Conservation (phyloP, 2,797 vertebrate genomes). For the Pterois miles region DNA sequence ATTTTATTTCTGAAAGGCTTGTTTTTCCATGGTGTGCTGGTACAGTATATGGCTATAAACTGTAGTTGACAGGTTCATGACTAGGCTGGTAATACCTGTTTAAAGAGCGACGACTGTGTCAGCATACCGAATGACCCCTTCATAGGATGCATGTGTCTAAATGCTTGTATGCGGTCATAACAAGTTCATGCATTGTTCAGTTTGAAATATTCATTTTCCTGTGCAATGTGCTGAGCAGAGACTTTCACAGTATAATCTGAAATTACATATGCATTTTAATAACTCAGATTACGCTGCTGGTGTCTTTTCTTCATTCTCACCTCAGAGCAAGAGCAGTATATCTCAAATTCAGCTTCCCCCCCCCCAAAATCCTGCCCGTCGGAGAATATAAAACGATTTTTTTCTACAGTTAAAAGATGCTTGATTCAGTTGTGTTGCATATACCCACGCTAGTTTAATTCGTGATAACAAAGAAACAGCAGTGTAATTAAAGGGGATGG, state of each 20-base stretch:
- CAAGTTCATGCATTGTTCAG: slow-evolving; percentile 18
- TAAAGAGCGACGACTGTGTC: slow-evolving; percentile 3
- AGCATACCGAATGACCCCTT: background rate
- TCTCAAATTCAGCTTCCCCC: background rate
- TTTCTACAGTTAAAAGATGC: slow-evolving; percentile 18
- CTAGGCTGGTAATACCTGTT: slow-evolving; percentile 6
- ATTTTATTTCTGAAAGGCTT: background rate
- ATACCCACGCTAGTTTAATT: slow-evolving; percentile 50
- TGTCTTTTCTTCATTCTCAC: slow-evolving; percentile 28
- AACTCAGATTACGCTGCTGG: slow-evolving; percentile 16
- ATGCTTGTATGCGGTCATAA: slow-evolving; percentile 23
- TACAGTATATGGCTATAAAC: slow-evolving; percentile 4
- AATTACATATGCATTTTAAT: slow-evolving; percentile 42
- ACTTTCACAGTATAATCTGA: slow-evolving; percentile 19
- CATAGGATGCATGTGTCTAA: slow-evolving; percentile 2
- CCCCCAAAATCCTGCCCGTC: background rate
- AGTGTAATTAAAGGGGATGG: slow-evolving; percentile 72
- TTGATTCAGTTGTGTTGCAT: slow-evolving; percentile 43
- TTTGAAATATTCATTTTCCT: slow-evolving; percentile 6
- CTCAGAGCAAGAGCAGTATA: slow-evolving; percentile 11
- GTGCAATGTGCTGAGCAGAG: slow-evolving; percentile 6
- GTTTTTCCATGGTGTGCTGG: background rate
- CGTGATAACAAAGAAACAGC: slow-evolving; percentile 55
- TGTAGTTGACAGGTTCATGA: slow-evolving; percentile 10
- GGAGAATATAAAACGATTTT: background rate